Base-by-base conservation (phyloP, 2,797 vertebrate species). In the Trachurus trachurus region DNA sequence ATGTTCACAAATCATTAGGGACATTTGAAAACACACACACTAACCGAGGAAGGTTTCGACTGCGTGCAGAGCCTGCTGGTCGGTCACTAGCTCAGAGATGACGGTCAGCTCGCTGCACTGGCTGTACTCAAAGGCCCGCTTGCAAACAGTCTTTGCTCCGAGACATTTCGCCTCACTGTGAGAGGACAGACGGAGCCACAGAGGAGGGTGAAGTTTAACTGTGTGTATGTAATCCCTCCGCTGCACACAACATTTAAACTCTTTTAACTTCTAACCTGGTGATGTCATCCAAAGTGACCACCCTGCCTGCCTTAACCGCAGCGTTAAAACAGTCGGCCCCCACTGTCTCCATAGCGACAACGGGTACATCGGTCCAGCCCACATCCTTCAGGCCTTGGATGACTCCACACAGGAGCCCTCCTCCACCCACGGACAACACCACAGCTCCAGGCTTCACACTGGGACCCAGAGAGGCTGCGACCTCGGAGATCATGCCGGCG, bases 401-500 rank as follows among this genome's bases (percentile, higher is more conserved):
- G 37, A 96, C 85, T 40, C 96, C 96, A 13, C 96, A 96, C 52
- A 96, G 91, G 45, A 96, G 95, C 2, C 96, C 96, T 6, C 96
- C 96, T 56, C 96, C 96, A 0, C 96, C 96, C 50, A 96, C 95
- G 5, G 95, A 94, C 58, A 96, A 16, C 77, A 96, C 87, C 59
- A 96, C 84, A 5, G 93, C 95, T 37, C 96, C 96, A 0, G 95
- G 96, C 88, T 90, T 94, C 80, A 57, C 74, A 0, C 42, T 1
- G 13, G 85, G 72, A 7, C 89, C 90, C 69, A 96, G 73, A 29
- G 80, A 82, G 53, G 87, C 90, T 10, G 90, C 89, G 1, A 93
- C 88, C 87, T 96, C 96, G 5, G 77, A 31, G 9, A 96, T 88
- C 67, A 96, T 21, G 5, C 86, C 94, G 84, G 94, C 84, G 57